Evolutionary conservation across 2,888 invertebrate genomes (phyloP), one percentile per base, ranked within the genome.

Genomic region (Mallateleia sp.): DNA sequence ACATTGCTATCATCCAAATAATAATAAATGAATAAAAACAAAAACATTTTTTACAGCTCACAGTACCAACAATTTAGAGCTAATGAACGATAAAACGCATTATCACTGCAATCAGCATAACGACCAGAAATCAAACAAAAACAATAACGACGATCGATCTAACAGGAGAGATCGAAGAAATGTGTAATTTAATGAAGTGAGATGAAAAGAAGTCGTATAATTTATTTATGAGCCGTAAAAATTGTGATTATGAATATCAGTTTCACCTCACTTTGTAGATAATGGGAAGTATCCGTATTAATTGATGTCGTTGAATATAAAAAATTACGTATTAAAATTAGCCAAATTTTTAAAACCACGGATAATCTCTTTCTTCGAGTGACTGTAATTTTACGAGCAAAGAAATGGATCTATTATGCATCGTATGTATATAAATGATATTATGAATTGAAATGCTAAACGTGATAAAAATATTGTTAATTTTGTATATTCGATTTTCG

Each of bases 11-110:
- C n/a, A n/a, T n/a, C n/a, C n/a, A n/a, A n/a, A n/a, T n/a, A n/a
- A n/a, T n/a, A n/a, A n/a, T n/a, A n/a, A n/a, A n/a, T n/a, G n/a
- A n/a, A n/a, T n/a, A n/a, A n/a, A n/a, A n/a, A n/a, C n/a, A n/a
- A n/a, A n/a, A n/a, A n/a, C n/a, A n/a, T 66, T 56, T 32, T 28
- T 80, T 80, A 3, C 54, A 82, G 82, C 14, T 62, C 74, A 82
- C 22, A 22, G 24, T 42, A 22, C 42, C 22, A 62, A 69, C 15
- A 77, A 77, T 28, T 83, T 83, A 8, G 18, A 25, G 15, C 22
- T 52, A 28, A 34, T 28, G 25, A 38, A 74, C 7, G 58, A 81
- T 25, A 18, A 42, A 32, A 22, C 50, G 34, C 60, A 52, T 71
- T 66, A 72, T 28, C 32, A 25, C 25, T 81, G 81, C 42, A 66